Base-by-base conservation (phyloP, 1,140 invertebrate species). In the Micrasema longulum region DNA sequence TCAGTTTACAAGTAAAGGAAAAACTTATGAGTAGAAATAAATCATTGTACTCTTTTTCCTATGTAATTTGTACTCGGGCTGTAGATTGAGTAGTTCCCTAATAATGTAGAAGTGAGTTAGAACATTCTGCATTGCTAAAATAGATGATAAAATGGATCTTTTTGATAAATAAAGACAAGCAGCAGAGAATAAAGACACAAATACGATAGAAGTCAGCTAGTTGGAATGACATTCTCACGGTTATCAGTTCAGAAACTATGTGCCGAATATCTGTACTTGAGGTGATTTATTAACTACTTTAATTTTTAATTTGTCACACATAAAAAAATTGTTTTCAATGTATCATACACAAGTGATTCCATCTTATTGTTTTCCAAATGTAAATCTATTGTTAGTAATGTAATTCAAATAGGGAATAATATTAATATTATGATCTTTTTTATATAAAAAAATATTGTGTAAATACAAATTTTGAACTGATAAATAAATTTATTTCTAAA, bases 401-500 rank as follows among this genome's bases (percentile, higher is more conserved):
- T 69, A 71, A 75, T 73, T 71, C 71, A 70, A 73, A 71, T 76
- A 73, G 70, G 71, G 64, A 76, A 76, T 73, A 73, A 72, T 60
- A 66, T 72, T 73, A 68, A 69, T 72, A 68, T 68, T 66, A 76
- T 63, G 71, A 71, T 71, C 69, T 76, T 76, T n/a, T 76, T 73
- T 75, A 72, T 75, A 75, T 67, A 60, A 70, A 60, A 70, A 73
- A 60, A 72, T 71, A 71, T 71, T 71, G 63, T 76, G 74, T 76
- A 76, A 70, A 76, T 76, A 76, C 69, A 62, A 76, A 76, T 76
- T 69, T 76, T 76, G 74, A 76, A 76, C 74, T 76, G 74, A 76
- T 75, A 72, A 76, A 76, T 76, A 76, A 76, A 76, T 76, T 76
- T 76, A 76, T 76, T 76, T 76, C 74, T 71, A 73, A 73, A 76